Evolutionary conservation across 2,797 vertebrate genomes (phyloP), one percentile per base, ranked within the genome.

Genomic region (Tokudaia tokunoshimensis): DNA sequence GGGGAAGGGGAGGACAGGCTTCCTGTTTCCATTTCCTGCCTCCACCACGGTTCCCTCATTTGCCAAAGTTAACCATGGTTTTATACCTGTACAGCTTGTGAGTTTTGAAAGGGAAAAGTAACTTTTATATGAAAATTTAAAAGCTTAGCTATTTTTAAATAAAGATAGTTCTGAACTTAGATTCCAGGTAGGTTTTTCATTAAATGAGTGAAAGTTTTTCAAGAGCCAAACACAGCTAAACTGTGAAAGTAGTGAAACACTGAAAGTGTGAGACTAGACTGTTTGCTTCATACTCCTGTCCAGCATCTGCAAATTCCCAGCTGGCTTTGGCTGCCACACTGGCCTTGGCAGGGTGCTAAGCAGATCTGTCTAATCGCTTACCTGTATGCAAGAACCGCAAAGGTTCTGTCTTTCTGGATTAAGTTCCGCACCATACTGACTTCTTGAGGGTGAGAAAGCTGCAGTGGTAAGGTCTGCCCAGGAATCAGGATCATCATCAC

Each of bases 391-490:
- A 99, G 99, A 84, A 99, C 99, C 29, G 99, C 99, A 94, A 99
- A 99, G 2, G 99, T 99, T 96, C 99, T 99, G 98, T 99, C 99
- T 89, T 97, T 99, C 98, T 99, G 99, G 97, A 99, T 99, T 95
- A 99, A 98, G 89, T 98, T 99, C 88, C 99, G 99, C 98, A 99
- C 99, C 99, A 99, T 99, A 98, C 99, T 99, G 99, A 99, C 99
- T 98, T 99, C 99, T 97, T 99, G 99, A 0, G 99, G 99, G 94
- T 98, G 98, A 98, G 99, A 99, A 34, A 99, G 99, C 98, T 99
- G 99, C 93, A 99, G 99, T 0, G 99, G 99, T 86, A 99, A 98
- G 0, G 99, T 99, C 98, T 99, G 99, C 2, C 99, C 99, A 0
- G 99, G 99, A 78, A 99, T 99, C 96, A 99, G 98, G 98, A 99